Conservation (phyloP, 2,888 invertebrate species). For the Lasioglossum lativentre region DNA sequence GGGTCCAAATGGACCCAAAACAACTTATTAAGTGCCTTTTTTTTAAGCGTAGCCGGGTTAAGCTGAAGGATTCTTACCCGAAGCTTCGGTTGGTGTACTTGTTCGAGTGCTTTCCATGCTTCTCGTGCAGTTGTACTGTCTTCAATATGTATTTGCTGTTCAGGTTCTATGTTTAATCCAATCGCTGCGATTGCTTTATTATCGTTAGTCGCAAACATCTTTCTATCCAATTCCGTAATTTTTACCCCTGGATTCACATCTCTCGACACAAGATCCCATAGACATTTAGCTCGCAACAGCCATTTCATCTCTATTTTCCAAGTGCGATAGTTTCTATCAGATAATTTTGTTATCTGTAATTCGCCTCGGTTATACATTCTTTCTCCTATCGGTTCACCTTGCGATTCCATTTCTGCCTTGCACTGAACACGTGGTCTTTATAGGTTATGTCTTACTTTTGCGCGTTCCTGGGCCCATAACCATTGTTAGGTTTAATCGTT, state of each 20-base stretch:
- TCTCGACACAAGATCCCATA: not conserved
- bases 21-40: too few relatives aligned
- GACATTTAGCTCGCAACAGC: not conserved
- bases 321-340: not conserved
- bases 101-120: conserved; percentile 3
- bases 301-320: conserved; percentile 21
- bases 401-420: not conserved
- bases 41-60: too few relatives aligned
- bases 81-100: conserved; percentile 23
- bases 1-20: too few relatives aligned
- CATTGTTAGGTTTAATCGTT: not conserved
- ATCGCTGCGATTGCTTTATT: not conserved
- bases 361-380: not conserved
- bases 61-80: conserved; percentile 16
- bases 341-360: conserved; percentile 12
- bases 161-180: not conserved
- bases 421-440: not conserved
- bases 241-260: too few relatives aligned
- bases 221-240: not conserved
- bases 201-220: not conserved
- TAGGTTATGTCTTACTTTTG: not conserved
- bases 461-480: not conserved
- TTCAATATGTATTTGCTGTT: conserved; percentile 15
- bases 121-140: conserved; percentile 1
- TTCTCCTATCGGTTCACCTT: not conserved